Evolutionary conservation across 2,113 vertebrate genomes (phyloP).

Genomic region (Mormyrus iriodes): DNA sequence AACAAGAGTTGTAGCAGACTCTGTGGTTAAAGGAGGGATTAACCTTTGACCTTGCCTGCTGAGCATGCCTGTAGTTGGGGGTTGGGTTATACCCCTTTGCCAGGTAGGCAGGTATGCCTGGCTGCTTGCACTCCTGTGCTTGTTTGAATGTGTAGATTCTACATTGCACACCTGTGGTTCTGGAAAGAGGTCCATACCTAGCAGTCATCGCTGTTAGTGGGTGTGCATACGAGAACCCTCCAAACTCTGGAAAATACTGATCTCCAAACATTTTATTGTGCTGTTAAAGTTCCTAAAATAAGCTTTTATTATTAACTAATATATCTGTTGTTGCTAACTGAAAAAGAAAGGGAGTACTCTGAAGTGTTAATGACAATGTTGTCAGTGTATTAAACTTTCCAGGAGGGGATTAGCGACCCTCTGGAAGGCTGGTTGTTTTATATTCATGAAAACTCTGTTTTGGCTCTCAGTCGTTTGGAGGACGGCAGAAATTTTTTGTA

Average conservation of each 20-base stretch:
- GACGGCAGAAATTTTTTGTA: neutral
- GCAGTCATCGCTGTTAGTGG: neutral
- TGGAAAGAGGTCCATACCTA: neutral
- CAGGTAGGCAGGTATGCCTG: neutral
- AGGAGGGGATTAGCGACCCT: neutral
- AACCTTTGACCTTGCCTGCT: neutral
- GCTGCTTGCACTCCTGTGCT: neutral
- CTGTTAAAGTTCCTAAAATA: neutral
- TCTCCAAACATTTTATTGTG: neutral
- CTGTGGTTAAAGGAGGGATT: neutral
- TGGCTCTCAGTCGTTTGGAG: neutral
- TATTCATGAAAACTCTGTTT: neutral
- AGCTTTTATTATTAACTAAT: neutral
- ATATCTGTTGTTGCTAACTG: neutral
- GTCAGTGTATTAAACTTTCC: neutral
- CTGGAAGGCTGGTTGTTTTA: neutral
- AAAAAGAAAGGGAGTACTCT: neutral
- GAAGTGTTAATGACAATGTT: neutral
- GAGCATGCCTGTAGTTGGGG: neutral
- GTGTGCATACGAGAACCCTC: neutral
- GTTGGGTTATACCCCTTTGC: neutral
- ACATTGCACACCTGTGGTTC: neutral
- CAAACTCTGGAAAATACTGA: neutral
- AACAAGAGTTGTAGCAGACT: neutral
- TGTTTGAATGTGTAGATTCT: neutral